phyloP scores from a whole-genome alignment of 2,797 vertebrate genomes.

The Chloroceryle inda region DNA sequence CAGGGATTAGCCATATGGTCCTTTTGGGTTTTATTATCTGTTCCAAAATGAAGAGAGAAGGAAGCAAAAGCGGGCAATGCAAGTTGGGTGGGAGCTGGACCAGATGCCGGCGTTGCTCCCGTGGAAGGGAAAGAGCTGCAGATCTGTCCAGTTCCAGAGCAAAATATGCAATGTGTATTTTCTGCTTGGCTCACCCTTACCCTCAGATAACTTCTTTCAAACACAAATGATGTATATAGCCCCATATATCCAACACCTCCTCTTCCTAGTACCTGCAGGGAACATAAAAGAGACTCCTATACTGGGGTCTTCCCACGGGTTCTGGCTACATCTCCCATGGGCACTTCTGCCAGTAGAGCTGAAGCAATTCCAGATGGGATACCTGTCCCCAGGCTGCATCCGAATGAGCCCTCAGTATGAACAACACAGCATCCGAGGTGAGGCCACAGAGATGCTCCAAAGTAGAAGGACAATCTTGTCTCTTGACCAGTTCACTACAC shows the following conservation, averaged over 20 bases:
- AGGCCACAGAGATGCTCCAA: no score
- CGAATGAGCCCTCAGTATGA: not conserved
- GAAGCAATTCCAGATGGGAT: not conserved
- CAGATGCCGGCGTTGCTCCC: fast-evolving
- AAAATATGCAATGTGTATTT: not conserved
- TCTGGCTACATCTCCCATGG: not conserved
- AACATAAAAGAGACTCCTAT: not conserved
- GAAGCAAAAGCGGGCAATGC: not conserved
- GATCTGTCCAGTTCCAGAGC: not conserved
- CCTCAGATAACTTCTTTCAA: not conserved
- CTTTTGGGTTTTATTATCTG: not conserved
- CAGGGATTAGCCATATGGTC: constrained; percentile 14
- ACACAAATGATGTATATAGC: not conserved
- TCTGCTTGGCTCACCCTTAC: not conserved
- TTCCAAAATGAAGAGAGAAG: not conserved
- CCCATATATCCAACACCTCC: not conserved
- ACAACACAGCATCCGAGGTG: not conserved
- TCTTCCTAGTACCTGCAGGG: not conserved
- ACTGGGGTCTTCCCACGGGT: not conserved
- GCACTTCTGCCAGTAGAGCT: not conserved
- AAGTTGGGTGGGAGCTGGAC: not conserved
- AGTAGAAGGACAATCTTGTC: no score
- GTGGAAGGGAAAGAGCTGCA: not conserved
- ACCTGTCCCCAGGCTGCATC: not conserved
- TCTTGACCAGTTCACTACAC: no score